Evolutionary conservation across 2,113 vertebrate genomes (phyloP), one percentile per base, ranked within the genome.

Genomic region (Rafetus swinhoei): DNA sequence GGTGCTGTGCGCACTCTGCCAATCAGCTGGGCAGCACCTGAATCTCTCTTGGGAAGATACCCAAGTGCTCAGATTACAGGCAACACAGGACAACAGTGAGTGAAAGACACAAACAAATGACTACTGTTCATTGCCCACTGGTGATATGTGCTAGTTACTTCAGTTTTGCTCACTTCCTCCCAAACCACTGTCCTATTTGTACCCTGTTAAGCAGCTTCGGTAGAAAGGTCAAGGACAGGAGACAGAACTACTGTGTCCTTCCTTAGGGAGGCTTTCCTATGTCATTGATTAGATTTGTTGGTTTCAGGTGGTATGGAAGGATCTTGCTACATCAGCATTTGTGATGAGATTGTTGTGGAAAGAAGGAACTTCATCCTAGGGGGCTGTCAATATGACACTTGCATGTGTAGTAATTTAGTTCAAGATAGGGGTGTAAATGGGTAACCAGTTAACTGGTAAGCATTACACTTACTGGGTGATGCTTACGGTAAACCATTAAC

Each of bases 121-220:
- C 18, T 72, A 93, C 59, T 45, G 79, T 91, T 60, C 1, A 86
- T 65, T 86, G 59, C 76, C 72, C 88, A 85, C 53, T 16, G 10
- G n/a, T 35, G 65, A 77, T 55, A 59, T 0, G 0, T 0, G 1
- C 55, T 82, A 0, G 0, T 86, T 65, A 87, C 21, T 13, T 76
- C 5, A 69, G 32, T n/a, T 69, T 69, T 18, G 62, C 32, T 69
- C 10, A 3, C 32, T n/a, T n/a, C 22, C 74, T 18, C 39, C 39
- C 1, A 15, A 25, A 24, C 12, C 65, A 90, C 21, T 1, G 2
- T 90, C 76, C 14, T 79, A 87, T 69, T 86, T 50, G 91, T 77
- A 77, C 15, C 7, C 45, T 29, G 15, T 39, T 29, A 24, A 72
- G 18, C n/a, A 35, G 32, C 19, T 10, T 72, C 4, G 56, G 53